Evolutionary conservation across 1,140 invertebrate species (phyloP).

Genomic region (Dinoponera quadriceps): DNA sequence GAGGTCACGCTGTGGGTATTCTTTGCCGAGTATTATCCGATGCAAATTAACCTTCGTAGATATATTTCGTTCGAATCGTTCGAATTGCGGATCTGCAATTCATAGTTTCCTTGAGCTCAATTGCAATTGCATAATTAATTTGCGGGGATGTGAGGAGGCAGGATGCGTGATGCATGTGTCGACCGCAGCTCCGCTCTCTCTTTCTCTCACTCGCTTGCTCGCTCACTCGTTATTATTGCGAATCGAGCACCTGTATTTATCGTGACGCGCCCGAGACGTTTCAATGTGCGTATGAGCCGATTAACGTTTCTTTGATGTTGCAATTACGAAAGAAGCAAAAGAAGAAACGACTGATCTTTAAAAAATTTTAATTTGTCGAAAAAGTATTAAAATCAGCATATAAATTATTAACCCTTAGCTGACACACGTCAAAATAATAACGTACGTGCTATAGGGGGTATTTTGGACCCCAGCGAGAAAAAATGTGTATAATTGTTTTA

Average conservation of each 20-base stretch:
- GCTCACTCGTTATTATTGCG: constrained; percentile 12
- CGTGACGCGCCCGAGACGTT: background rate
- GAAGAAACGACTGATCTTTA: no score
- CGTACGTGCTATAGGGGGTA: no score
- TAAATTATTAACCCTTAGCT: no score
- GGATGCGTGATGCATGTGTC: constrained; percentile 63
- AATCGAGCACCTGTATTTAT: constrained; percentile 42
- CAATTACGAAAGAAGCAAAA: no score
- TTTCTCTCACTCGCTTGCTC: constrained; percentile 11
- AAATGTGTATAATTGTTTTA: no score
- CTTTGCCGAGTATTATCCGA: background rate
- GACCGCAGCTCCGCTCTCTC: constrained; percentile 33
- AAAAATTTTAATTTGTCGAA: no score
- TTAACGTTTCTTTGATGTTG: no score
- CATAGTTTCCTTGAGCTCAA: constrained; percentile 64
- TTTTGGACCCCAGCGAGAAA: no score
- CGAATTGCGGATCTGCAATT: constrained; percentile 54
- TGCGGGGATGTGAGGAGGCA: constrained; percentile 53
- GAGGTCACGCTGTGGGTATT: constrained; percentile 1
- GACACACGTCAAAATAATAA: no score
- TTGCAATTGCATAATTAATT: constrained; percentile 67
- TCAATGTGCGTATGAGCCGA: no score
- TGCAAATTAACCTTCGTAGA: constrained; percentile 31
- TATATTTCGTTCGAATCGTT: constrained; percentile 49
- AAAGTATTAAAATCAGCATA: no score